phyloP scores from a whole-genome alignment of 2,797 vertebrate species.

The Sebastes oblongus region DNA sequence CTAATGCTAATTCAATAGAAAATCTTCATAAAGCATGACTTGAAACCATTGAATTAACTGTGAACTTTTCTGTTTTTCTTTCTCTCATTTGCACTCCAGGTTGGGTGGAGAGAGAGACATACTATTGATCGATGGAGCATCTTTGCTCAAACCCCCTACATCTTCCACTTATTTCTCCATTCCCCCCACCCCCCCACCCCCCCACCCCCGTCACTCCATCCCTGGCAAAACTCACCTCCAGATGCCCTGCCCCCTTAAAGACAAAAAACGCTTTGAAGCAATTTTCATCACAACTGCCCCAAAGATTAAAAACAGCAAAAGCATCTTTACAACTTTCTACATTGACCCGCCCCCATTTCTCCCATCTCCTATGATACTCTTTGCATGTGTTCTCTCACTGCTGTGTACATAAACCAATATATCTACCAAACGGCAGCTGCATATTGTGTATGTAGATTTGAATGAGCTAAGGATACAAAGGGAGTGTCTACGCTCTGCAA shows the following conservation, averaged over 20 bases:
- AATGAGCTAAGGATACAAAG: slow-evolving; percentile 79
- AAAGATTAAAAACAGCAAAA: slow-evolving; percentile 84
- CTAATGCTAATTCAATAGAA: neutral
- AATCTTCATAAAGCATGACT: neutral
- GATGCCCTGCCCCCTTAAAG: slow-evolving; percentile 68
- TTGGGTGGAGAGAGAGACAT: slow-evolving; percentile 87
- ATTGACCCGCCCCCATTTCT: slow-evolving; percentile 49
- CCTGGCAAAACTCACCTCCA: slow-evolving; percentile 68
- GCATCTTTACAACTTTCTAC: slow-evolving; percentile 80
- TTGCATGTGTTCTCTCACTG: slow-evolving; percentile 86
- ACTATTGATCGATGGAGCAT: slow-evolving; percentile 82
- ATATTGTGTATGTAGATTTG: slow-evolving; percentile 84
- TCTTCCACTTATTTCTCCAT: slow-evolving; percentile 75
- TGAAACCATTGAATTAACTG: slow-evolving; percentile 1
- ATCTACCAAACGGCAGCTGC: slow-evolving; percentile 85
- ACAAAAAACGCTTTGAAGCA: slow-evolving; percentile 80
- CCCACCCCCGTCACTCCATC: slow-evolving; percentile 55
- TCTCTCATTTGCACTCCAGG: slow-evolving; percentile 70
- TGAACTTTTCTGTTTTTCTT: slow-evolving; percentile 7
- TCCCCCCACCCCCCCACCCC: neutral
- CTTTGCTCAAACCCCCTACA: slow-evolving; percentile 73
- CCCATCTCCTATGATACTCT: slow-evolving; percentile 81
- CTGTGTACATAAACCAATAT: slow-evolving; percentile 86
- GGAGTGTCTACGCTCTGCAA: slow-evolving; percentile 77
- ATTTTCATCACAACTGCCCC: slow-evolving; percentile 82